Base-by-base conservation (phyloP, 2,113 vertebrate species). In the Chamaea fasciata region DNA sequence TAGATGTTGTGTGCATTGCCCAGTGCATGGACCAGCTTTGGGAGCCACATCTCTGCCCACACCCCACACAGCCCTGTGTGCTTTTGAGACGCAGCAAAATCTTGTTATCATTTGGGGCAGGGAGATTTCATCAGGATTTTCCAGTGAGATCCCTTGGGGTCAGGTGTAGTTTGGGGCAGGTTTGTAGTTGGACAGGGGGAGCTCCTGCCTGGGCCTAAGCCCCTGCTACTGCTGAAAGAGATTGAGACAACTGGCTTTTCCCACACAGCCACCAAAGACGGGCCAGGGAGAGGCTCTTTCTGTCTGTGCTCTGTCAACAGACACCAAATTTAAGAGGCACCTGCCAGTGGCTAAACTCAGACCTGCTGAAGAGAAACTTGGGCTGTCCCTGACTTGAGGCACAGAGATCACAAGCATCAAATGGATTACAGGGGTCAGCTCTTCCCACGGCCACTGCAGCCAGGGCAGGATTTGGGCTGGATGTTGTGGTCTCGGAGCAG, bases 1-100 rank as follows among this genome's bases (percentile, higher is more conserved):
- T n/a, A 76, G 39, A 33, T 0, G 2, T 10, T 60, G 44, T 19
- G 11, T 30, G 6, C 46, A 46, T 18, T 9, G 46, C 11, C 37
- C 1, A 4, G 35, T 17, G 21, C 31, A 10, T 2, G 33, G 28
- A 33, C 19, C 50, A 74, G 71, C 46, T 80, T 27, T 63, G 39
- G 62, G 26, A 59, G 13, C 23, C 76, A 49, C 46, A 30, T 78
- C 35, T 70, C 15, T 5, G 9, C 28, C 17, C 23, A 11, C 26
- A 60, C 2, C 23, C 46, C 31, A 5, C 9, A 20, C n/a, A 83
- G 33, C 37, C 42, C 26, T 1, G 0, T 0, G 8, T 11, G 20
- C 24, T 56, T 75, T 19, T 33, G 46, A 22, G 53, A 55, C 9
- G 28, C 28, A 85, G 74, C 33, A 67, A 62, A n/a, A 35, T 3